These are phyloP conservation scores for Ophioninae sp. DNA, from an alignment of 2,888 invertebrate genomes.

Conservation along the genomic window DNA sequence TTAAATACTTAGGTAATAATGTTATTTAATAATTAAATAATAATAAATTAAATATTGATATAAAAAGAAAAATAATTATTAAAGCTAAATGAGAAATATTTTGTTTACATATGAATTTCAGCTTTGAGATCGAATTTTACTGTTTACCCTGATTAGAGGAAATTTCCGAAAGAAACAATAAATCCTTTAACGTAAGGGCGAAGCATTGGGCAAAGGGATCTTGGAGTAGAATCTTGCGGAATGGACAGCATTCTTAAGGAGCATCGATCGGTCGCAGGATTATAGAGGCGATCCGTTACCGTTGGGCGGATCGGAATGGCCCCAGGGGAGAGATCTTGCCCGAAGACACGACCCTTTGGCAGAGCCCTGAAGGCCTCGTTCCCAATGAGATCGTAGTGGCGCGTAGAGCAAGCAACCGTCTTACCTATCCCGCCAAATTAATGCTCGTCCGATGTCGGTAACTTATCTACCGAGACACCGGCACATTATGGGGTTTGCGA, in stretches of 20 bases:
- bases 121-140: neutral
- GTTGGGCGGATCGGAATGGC: slow-evolving; percentile 69
- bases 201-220: neutral
- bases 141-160: neutral
- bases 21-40: too few species aligned
- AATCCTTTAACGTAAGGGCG: neutral
- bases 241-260: slow-evolving; percentile 66
- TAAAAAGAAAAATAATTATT: too few species aligned
- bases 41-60: too few species aligned
- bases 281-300: slow-evolving; percentile 75
- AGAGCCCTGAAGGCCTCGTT: slow-evolving; percentile 32
- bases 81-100: too few species aligned
- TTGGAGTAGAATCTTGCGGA: slow-evolving; percentile 4
- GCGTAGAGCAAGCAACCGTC: slow-evolving; percentile 41
- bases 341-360: slow-evolving; percentile 39
- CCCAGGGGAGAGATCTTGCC: slow-evolving; percentile 75
- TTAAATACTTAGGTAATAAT: too few species aligned
- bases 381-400: slow-evolving; percentile 27
- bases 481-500: slow-evolving; percentile 63
- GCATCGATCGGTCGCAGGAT: slow-evolving; percentile 76
- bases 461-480: slow-evolving; percentile 59
- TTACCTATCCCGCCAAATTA: slow-evolving; percentile 74
- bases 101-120: too few species aligned
- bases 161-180: neutral
- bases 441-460: slow-evolving; percentile 75